Percentiles rank a stretch among this genome's conserved stretches.
These are phyloP conservation scores for Calameuta pallipes DNA, from an alignment of 2,888 invertebrate species.

Conservation along the genomic window DNA sequence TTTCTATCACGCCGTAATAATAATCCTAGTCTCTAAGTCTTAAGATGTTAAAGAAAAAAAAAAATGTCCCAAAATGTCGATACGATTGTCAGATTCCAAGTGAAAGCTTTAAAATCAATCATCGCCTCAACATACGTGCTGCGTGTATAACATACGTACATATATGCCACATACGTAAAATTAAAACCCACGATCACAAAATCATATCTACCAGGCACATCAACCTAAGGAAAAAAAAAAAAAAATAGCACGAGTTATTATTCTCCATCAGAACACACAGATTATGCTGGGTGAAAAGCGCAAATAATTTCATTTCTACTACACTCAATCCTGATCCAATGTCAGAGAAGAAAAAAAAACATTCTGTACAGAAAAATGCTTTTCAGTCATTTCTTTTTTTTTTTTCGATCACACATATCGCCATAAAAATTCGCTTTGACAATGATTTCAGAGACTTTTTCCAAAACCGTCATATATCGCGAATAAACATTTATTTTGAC, in stretches of 20 bases:
- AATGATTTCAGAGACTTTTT: too few relatives aligned
- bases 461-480: not conserved
- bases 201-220: not conserved
- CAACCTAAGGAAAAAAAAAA: not conserved
- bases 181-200: not conserved
- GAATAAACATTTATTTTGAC: not conserved
- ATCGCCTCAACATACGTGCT: not conserved
- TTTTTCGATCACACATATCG: not conserved
- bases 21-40: not conserved
- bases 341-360: not conserved
- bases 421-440: not conserved
- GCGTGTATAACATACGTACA: not conserved
- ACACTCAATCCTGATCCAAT: not conserved
- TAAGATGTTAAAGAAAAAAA: not conserved
- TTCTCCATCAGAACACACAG: not conserved
- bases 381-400: not conserved
- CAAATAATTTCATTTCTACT: not conserved
- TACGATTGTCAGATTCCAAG: not conserved
- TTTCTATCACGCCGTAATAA: not conserved
- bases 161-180: not conserved
- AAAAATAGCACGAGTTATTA: not conserved
- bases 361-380: not conserved
- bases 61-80: not conserved
- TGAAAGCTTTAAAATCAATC: not conserved
- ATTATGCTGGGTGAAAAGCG: not conserved